Evolutionary conservation across 2,113 vertebrate species (phyloP), one percentile per base, ranked within the genome.

Genomic region (Progne subis): DNA sequence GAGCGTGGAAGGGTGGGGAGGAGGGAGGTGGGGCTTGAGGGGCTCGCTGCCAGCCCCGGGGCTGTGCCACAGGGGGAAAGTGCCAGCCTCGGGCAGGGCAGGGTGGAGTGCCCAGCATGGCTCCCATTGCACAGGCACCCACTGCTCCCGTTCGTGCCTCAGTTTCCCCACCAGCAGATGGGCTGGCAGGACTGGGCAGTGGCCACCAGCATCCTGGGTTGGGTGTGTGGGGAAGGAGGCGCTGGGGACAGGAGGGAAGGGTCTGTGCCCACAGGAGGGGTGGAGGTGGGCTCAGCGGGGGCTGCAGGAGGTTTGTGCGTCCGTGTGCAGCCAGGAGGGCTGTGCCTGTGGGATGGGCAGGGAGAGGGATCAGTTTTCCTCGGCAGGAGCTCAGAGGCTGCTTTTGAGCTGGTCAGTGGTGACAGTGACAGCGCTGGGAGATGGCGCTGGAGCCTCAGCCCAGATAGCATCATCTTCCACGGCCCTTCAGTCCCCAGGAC

Each of bases 21-120:
- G 75, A 92, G 88, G 82, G 75, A 60, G 49, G 26, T 1, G 37
- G 78, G 81, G 15, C 1, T 2, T 0, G 8, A 26, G 39, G 67
- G 43, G 60, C 46, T 92, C 3, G 0, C 18, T 79, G 61, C 49
- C 8, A 2, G 61, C 39, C 7, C 71, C 0, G 6, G 28, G 68
- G 31, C 37, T 47, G 49, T 71, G 75, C 29, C 18, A 1, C 0
- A 18, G 39, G 29, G 46, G 15, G 4, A 60, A 24, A 72, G 20
- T 56, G 75, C 52, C 83, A 65, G 50, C 57, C 53, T 17, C 1
- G 3, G 57, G 52, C n/a, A 41, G 41, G 5, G 1, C 4, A 3
- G 2, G 37, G 1, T 19, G 43, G 52, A 44, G 77, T 8, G 3
- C 37, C 65, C 2, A 3, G 24, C 4, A 0, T 0, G 29, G 39